phyloP scores from a whole-genome alignment of 2,888 invertebrate genomes.

The Amorpha juglandis region DNA sequence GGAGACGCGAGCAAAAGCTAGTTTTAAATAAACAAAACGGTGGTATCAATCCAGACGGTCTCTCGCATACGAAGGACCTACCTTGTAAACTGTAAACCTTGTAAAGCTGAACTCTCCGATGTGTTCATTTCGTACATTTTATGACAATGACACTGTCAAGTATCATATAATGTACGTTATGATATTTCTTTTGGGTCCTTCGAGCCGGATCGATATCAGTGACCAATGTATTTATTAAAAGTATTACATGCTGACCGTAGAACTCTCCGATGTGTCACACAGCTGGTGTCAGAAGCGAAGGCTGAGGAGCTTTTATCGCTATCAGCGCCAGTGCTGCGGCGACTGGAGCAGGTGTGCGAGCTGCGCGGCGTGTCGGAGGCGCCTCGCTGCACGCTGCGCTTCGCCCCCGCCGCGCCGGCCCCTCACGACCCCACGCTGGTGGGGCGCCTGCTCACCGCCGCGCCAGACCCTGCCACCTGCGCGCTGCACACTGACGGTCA shows the following conservation, averaged over 20 bases:
- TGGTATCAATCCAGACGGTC: no score
- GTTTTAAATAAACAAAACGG: no score
- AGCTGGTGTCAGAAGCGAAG: conserved; percentile 86
- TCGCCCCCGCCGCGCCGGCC: conserved; percentile 64
- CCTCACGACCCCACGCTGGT: conserved; percentile 63
- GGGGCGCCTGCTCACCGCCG: conserved; percentile 83
- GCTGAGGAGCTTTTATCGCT: conserved; percentile 89
- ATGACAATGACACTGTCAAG: no score
- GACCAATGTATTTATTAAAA: neutral
- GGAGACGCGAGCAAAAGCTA: no score
- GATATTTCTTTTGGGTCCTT: neutral
- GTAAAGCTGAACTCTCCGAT: no score
- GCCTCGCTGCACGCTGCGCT: conserved; percentile 64
- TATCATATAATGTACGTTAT: no score
- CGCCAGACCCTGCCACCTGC: conserved; percentile 85
- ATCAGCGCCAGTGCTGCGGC: conserved; percentile 85
- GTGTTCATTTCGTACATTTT: no score
- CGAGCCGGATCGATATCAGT: neutral
- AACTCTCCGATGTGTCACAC: conserved; percentile 31
- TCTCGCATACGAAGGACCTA: no score
- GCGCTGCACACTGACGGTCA: conserved; percentile 84
- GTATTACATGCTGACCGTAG: no score
- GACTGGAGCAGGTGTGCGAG: conserved; percentile 86
- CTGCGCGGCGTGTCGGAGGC: conserved; percentile 66
- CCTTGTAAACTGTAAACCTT: no score